Conservation (phyloP, 1,140 invertebrate species). For the Eumeta japonica region DNA sequence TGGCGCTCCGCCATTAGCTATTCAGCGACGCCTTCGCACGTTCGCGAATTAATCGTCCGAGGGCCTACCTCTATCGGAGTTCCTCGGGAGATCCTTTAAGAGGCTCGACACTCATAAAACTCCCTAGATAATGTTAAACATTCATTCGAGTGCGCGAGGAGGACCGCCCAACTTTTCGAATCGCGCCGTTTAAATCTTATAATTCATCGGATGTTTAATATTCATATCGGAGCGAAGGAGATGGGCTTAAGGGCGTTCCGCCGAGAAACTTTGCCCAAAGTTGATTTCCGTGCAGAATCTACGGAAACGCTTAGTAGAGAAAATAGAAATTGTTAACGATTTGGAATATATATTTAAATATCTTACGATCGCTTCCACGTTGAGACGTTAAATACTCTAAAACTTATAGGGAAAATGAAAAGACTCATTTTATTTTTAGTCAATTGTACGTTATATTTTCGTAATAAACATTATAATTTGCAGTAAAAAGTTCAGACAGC, state of each 20-base stretch:
- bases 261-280: not conserved
- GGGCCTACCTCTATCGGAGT: conserved; percentile 52
- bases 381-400: no score
- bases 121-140: conserved; percentile 55
- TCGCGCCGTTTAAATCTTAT: conserved; percentile 51
- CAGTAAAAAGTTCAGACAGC: no score
- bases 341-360: no score
- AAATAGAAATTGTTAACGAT: no score
- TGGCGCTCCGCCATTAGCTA: conserved; percentile 46
- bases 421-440: no score
- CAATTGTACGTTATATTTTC: no score
- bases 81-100: conserved; percentile 51
- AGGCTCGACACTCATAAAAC: conserved; percentile 46
- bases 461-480: no score
- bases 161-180: conserved; percentile 39
- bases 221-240: conserved; percentile 49
- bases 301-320: no score
- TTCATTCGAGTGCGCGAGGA: conserved; percentile 48
- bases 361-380: no score
- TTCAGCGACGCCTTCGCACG: conserved; percentile 46
- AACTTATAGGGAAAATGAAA: no score
- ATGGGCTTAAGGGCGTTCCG: no score
- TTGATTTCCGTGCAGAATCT: no score
- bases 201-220: conserved; percentile 53
- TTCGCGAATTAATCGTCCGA: conserved; percentile 52